Percentiles rank a stretch among this genome's conserved stretches.
Evolutionary conservation across 2,797 vertebrate species (phyloP).

Genomic region (Hephaestus fuliginosus): DNA sequence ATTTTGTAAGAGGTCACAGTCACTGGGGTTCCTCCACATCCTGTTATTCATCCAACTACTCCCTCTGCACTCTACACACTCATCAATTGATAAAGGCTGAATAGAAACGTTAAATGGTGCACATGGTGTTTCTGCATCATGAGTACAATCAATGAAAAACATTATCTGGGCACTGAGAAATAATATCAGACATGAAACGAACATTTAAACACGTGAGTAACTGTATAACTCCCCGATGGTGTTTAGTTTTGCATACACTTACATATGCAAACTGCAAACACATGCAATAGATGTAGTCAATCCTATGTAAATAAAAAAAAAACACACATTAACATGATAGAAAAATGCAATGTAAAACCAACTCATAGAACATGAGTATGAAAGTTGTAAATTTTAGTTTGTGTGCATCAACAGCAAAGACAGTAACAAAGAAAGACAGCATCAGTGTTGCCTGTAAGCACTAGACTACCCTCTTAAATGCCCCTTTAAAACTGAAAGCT

Average conservation of each 20-base stretch:
- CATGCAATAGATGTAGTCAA: background rate
- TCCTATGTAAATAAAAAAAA: background rate
- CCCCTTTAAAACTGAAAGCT: conserved; percentile 1
- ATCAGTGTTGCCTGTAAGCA: background rate
- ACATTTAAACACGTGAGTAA: conserved; percentile 11
- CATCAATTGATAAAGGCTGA: background rate
- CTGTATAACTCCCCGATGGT: background rate
- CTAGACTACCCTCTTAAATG: background rate
- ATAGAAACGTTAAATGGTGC: conserved; percentile 6
- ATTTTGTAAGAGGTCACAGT: background rate
- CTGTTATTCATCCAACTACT: conserved; percentile 25
- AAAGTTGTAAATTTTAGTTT: background rate
- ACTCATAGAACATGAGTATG: conserved; percentile 2
- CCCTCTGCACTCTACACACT: background rate
- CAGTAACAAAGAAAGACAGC: conserved; percentile 11
- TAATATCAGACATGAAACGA: background rate
- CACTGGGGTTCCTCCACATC: conserved; percentile 6
- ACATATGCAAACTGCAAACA: conserved; percentile 15
- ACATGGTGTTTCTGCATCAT: background rate
- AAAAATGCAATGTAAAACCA: conserved; percentile 22
- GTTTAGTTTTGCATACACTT: background rate
- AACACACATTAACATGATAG: background rate
- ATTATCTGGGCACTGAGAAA: background rate
- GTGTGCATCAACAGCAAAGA: conserved; percentile 7
- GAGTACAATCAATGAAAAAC: conserved; percentile 20